Conservation (phyloP, 2,888 invertebrate species). For the Chrysotoxum bicinctum region DNA sequence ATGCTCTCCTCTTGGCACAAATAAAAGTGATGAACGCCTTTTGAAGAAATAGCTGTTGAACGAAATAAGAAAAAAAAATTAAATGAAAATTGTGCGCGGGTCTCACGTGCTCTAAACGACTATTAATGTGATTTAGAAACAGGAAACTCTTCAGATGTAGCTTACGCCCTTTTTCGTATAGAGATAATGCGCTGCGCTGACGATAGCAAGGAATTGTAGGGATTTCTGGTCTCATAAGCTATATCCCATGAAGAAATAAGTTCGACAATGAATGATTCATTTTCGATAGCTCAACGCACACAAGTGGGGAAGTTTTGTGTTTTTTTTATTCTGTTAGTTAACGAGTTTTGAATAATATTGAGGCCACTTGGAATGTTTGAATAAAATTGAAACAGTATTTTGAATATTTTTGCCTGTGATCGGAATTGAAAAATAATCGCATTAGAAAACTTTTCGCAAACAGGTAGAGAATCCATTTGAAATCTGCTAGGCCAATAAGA, state of each 20-base stretch:
- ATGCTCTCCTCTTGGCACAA: slow-evolving; percentile 47
- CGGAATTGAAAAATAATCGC: background rate
- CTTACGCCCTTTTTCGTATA: slow-evolving; percentile 42
- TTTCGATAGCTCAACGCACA: slow-evolving; percentile 63
- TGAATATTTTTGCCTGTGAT: background rate
- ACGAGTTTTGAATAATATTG: slow-evolving; percentile 57
- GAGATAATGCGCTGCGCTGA: slow-evolving; percentile 45
- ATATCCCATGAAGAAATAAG: slow-evolving; percentile 33
- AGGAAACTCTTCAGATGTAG: slow-evolving; percentile 64
- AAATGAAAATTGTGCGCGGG: slow-evolving; percentile 62
- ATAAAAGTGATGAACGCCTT: slow-evolving; percentile 75
- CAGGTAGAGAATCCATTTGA: too few relatives aligned
- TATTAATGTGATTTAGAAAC: slow-evolving; percentile 73
- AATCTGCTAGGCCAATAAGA: too few relatives aligned
- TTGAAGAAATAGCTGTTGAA: slow-evolving; percentile 71
- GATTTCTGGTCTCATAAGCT: slow-evolving; percentile 6
- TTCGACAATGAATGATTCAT: slow-evolving; percentile 67
- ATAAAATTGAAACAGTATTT: background rate
- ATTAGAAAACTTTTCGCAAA: background rate
- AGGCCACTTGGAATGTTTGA: background rate
- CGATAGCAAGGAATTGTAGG: slow-evolving; percentile 18
- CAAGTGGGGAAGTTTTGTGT: slow-evolving; percentile 47
- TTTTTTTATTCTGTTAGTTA: background rate
- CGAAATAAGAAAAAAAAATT: background rate
- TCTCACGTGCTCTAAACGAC: slow-evolving; percentile 73